phyloP scores from a whole-genome alignment of 2,888 invertebrate species.

The Epinotia brunnichana region DNA sequence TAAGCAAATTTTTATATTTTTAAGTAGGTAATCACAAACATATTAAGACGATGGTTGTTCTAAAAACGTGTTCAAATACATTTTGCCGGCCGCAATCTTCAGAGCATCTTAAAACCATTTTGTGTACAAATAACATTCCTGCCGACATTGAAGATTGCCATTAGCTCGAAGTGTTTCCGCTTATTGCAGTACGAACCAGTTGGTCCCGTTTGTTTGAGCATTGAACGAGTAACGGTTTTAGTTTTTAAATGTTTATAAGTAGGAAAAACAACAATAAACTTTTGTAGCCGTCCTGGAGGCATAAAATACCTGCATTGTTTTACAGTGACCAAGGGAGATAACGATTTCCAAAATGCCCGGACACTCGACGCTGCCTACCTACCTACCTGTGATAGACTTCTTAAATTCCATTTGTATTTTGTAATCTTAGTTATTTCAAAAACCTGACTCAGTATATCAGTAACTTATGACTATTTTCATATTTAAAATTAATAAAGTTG shows the following conservation, averaged over 20 bases:
- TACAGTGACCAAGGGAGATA: no score
- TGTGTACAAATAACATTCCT: slow-evolving; percentile 32
- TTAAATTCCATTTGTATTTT: no score
- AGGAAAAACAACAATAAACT: neutral
- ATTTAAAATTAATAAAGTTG: no score
- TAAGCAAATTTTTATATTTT: slow-evolving; percentile 4
- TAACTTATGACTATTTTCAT: no score
- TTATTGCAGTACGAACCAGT: slow-evolving; percentile 30
- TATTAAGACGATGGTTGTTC: slow-evolving; percentile 10
- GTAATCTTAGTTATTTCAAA: no score
- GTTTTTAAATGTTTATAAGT: neutral
- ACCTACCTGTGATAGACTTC: no score
- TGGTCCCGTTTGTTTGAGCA: slow-evolving; percentile 28
- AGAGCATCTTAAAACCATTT: slow-evolving; percentile 22
- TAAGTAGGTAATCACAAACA: slow-evolving; percentile 7
- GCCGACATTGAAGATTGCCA: slow-evolving; percentile 25
- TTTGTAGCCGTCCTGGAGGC: neutral
- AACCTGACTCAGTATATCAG: no score
- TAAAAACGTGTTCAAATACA: slow-evolving; percentile 16
- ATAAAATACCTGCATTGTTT: neutral
- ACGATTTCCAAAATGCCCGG: no score
- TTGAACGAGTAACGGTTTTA: slow-evolving; percentile 27
- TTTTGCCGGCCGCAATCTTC: slow-evolving; percentile 12
- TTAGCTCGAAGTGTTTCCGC: slow-evolving; percentile 30
- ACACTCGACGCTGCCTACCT: no score